Conservation (phyloP, 1,140 invertebrate species). For the Heliconius eleuchia region DNA sequence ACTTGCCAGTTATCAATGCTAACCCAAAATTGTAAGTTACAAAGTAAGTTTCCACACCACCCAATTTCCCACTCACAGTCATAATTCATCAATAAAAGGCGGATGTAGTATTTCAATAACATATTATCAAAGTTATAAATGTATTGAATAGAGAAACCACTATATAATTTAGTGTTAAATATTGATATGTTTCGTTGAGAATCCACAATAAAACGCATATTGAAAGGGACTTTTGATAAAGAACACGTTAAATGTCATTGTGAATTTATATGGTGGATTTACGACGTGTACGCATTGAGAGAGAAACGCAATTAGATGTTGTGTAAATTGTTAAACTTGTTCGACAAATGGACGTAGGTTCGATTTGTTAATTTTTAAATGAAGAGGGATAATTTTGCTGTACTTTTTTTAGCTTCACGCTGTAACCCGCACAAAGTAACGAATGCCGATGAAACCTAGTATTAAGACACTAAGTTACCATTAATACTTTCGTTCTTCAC, state of each 20-base stretch:
- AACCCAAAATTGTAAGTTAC: not conserved
- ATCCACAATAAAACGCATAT: slow-evolving; percentile 8
- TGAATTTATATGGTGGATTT: slow-evolving; percentile 3
- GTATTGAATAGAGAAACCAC: slow-evolving; percentile 24
- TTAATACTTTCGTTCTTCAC: no score
- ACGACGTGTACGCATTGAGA: not conserved
- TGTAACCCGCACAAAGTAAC: no score
- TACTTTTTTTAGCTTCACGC: no score
- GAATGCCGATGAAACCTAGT: no score
- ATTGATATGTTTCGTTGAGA: slow-evolving; percentile 21
- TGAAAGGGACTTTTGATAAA: slow-evolving; percentile 17
- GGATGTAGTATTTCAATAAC: slow-evolving; percentile 22
- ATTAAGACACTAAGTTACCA: no score
- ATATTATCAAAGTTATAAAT: slow-evolving; percentile 25
- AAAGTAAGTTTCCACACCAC: not conserved
- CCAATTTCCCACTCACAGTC: slow-evolving; percentile 1
- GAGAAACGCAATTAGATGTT: not conserved
- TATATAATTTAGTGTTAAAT: slow-evolving; percentile 25
- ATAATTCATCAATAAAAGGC: slow-evolving; percentile 25
- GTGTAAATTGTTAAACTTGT: not conserved
- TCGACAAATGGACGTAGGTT: not conserved
- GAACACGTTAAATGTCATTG: slow-evolving; percentile 12
- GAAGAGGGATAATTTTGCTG: no score
- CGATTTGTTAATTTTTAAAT: not conserved
- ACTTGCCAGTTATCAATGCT: not conserved